phyloP scores from a whole-genome alignment of 53 echinoderm and acorn worm genomes.

The Antedon mediterranea region DNA sequence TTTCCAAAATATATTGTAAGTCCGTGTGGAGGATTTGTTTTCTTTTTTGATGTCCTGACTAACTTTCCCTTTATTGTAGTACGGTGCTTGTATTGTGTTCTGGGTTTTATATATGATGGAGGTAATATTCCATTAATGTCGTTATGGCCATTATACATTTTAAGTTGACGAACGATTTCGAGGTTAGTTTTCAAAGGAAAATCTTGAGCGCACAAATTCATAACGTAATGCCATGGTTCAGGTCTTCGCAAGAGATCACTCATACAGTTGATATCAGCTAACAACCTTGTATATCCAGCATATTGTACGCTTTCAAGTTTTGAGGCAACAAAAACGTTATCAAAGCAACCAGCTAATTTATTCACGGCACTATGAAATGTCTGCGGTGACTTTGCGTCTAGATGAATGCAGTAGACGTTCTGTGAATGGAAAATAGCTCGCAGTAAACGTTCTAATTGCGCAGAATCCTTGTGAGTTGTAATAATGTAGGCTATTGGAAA shows the following conservation, averaged over 20 bases:
- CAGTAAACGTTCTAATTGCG: conserved; percentile 71
- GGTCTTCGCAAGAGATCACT: conserved; percentile 31
- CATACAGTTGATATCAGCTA: conserved; percentile 93
- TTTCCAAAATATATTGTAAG: conserved; percentile 72
- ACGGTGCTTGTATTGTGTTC: conserved; percentile 40
- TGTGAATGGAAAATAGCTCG: conserved; percentile 85
- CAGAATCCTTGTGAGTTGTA: conserved; percentile 53
- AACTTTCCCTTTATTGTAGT: conserved; percentile 27
- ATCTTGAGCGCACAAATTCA: conserved; percentile 85
- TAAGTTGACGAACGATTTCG: conserved; percentile 71
- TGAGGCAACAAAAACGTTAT: conserved; percentile 79
- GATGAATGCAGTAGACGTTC: conserved; percentile 85
- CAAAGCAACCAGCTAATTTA: conserved; percentile 61
- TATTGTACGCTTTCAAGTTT: conserved; percentile 73
- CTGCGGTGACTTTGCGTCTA: conserved; percentile 45
- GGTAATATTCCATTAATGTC: conserved; percentile 60
- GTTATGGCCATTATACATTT: conserved; percentile 53
- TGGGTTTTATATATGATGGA: conserved; percentile 20
- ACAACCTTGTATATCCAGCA: conserved; percentile 70
- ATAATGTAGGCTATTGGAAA: conserved; percentile 73
- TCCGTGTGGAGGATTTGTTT: conserved; percentile 59
- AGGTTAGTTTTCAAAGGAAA: conserved; percentile 89
- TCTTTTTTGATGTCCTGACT: conserved; percentile 18
- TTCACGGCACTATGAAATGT: conserved; percentile 45
- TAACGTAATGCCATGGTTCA: conserved; percentile 47